phyloP scores from a whole-genome alignment of 2,797 vertebrate species.

The Pangasius sanitwongsei region DNA sequence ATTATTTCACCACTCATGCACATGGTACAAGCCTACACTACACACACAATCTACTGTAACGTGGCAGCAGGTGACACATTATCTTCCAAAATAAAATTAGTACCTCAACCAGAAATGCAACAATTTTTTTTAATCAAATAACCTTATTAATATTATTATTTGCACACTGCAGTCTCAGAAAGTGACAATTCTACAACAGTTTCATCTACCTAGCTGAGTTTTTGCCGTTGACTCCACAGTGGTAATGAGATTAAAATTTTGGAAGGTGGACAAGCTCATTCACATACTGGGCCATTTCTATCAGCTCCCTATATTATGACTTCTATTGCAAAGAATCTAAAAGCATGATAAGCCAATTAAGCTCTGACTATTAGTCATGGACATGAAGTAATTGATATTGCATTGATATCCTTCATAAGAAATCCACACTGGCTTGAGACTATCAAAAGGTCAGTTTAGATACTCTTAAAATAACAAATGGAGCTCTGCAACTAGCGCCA shows the following conservation, averaged over 20 bases:
- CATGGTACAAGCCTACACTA: neutral
- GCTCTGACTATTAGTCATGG: neutral
- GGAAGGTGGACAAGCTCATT: neutral
- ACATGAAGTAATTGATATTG: neutral
- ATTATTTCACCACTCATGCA: neutral
- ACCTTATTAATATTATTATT: too few relatives aligned
- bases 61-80: neutral
- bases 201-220: too few relatives aligned
- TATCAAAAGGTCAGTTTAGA: neutral
- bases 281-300: neutral
- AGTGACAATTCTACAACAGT: too few relatives aligned
- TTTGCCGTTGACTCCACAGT: neutral
- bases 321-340: neutral
- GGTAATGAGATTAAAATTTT: neutral
- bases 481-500: neutral
- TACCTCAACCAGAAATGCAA: too few relatives aligned
- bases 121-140: too few relatives aligned
- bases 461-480: neutral
- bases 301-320: neutral
- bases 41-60: neutral
- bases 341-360: neutral
- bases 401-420: neutral
- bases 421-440: neutral
- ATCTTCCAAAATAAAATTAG: too few relatives aligned
- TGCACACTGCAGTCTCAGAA: too few relatives aligned